A percentile compares a stretch with the other conserved stretches of the same genome.
Evolutionary conservation across 2,113 vertebrate species (phyloP).

Genomic region (Cyanoramphus novaezelandiae): DNA sequence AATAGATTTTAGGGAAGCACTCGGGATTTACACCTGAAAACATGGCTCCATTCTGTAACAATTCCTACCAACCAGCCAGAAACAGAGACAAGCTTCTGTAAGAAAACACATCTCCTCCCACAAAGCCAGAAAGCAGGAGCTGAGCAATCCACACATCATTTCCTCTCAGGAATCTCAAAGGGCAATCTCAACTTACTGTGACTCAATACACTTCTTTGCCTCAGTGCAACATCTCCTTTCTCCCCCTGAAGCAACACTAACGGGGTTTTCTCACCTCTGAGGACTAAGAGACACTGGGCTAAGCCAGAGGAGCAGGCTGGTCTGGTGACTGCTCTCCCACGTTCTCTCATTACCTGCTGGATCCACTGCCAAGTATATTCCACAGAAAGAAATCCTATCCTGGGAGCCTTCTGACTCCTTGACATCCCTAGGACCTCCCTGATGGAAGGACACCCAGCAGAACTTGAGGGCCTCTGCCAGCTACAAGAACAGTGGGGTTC

Average conservation of each 20-base stretch:
- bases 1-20: background rate
- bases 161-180: background rate
- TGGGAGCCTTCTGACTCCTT: background rate
- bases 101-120: background rate
- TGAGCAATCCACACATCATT: background rate
- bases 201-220: background rate
- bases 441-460: background rate
- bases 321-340: constrained; percentile 39
- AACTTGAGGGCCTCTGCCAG: background rate
- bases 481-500: background rate
- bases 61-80: background rate
- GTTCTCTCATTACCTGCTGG: constrained; percentile 3
- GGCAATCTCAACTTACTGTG: background rate
- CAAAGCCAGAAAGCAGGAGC: background rate
- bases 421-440: background rate
- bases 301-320: constrained; percentile 46
- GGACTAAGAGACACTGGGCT: constrained; percentile 7
- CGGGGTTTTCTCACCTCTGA: constrained; percentile 27
- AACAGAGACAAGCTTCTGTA: background rate
- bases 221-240: background rate
- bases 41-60: background rate
- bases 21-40: background rate
- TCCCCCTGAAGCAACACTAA: background rate
- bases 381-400: constrained; percentile 14
- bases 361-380: constrained; percentile 6